A percentile compares a stretch with the other conserved stretches of the same genome.
Conservation (phyloP, 2,888 invertebrate species). For the Netelia virgata region DNA sequence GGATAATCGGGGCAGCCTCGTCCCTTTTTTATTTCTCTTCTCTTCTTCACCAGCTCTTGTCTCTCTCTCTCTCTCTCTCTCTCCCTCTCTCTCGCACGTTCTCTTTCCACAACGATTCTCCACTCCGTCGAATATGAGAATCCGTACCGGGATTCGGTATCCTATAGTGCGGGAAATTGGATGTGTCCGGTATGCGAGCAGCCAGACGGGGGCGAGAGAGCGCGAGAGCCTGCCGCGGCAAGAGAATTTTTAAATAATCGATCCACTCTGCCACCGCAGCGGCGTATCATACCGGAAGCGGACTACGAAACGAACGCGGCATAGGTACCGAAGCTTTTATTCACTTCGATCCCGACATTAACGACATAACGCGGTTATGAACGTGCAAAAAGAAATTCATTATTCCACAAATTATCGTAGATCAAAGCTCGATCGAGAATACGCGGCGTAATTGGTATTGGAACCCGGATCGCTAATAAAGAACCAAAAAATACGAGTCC, state of each 20-base stretch:
- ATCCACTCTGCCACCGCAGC: conserved; percentile 33
- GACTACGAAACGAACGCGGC: conserved; percentile 34
- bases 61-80: conserved; percentile 12
- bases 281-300: conserved; percentile 26
- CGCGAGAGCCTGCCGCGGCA: conserved; percentile 23
- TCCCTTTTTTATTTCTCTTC: conserved; percentile 54
- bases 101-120: conserved; percentile 47
- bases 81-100: conserved; percentile 9
- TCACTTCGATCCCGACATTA: conserved; percentile 38
- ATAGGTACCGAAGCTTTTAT: conserved; percentile 51
- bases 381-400: conserved; percentile 27
- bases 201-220: conserved; percentile 37
- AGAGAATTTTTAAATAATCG: conserved; percentile 65
- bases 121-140: conserved; percentile 60
- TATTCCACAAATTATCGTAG: conserved; percentile 14
- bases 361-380: conserved; percentile 4
- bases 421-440: background rate
- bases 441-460: too few species aligned
- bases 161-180: conserved; percentile 66
- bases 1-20: conserved; percentile 71
- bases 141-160: conserved; percentile 52
- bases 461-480: too few species aligned
- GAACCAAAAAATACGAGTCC: too few species aligned
- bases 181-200: conserved; percentile 63
- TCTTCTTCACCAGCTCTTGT: conserved; percentile 33